Evolutionary conservation across 2,797 vertebrate genomes (phyloP).

Genomic region (Tauraco hartlaubi): DNA sequence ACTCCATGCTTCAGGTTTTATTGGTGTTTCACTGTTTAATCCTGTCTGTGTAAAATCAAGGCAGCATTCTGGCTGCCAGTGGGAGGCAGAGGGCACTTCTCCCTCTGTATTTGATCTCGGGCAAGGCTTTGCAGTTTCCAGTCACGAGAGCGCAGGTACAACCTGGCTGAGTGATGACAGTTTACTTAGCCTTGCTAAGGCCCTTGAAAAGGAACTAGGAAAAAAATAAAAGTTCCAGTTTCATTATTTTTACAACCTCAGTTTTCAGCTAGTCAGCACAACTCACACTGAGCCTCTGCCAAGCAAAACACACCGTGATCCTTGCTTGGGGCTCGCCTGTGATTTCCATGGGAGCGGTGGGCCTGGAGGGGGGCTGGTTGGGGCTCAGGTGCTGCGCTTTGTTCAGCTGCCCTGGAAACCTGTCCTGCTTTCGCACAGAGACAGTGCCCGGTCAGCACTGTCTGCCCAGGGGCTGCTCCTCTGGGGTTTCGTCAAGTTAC

Average conservation of each 20-base stretch:
- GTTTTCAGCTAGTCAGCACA: constrained; percentile 33
- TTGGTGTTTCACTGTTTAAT: not conserved
- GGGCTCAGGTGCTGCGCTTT: not conserved
- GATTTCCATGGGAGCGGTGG: not conserved
- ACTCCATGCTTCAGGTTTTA: not conserved
- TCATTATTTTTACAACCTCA: not conserved
- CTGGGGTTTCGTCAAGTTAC: not conserved
- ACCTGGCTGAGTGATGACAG: not conserved
- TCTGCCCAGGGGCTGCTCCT: not conserved
- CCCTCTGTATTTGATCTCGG: accelerated
- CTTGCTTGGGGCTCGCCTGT: not conserved
- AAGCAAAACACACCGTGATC: not conserved
- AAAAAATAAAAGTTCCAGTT: not conserved
- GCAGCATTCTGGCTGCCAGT: not conserved
- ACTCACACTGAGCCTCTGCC: not conserved
- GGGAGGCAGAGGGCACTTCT: not conserved
- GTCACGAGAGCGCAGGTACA: not conserved
- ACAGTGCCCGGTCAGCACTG: no score
- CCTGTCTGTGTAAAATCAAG: not conserved
- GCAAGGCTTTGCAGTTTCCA: not conserved
- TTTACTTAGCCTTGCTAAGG: not conserved
- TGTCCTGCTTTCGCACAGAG: accelerated
- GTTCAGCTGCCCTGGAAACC: not conserved
- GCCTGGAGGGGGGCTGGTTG: not conserved
- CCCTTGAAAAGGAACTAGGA: not conserved